These are phyloP conservation scores for Paguma larvata DNA, from an alignment of 2,797 vertebrate genomes.

Conservation along the genomic window DNA sequence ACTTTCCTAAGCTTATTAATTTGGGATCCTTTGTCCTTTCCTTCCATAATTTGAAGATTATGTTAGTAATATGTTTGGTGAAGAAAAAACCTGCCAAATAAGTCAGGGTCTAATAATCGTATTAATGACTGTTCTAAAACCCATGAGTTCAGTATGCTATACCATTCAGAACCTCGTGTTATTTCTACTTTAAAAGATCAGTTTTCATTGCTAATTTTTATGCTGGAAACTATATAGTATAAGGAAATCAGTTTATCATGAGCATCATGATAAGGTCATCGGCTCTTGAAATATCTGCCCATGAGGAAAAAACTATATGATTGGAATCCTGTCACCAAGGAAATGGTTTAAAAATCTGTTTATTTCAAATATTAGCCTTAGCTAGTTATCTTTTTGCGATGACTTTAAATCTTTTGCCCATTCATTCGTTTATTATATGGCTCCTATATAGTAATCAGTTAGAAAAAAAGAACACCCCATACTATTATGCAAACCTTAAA, in stretches of 20 bases:
- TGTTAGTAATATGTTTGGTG: constrained; percentile 56
- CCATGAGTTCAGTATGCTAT: constrained; percentile 42
- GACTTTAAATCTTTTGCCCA: constrained; percentile 64
- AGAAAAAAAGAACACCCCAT: constrained; percentile 30
- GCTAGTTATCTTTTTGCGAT: constrained; percentile 68
- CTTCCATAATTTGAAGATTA: constrained; percentile 62
- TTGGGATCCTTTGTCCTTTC: constrained; percentile 52
- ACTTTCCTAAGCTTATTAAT: constrained; percentile 77
- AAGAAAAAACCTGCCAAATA: constrained; percentile 54
- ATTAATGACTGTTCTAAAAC: constrained; percentile 78
- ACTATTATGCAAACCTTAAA: constrained; percentile 64
- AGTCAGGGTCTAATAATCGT: constrained; percentile 57
- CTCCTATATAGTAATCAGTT: constrained; percentile 55
- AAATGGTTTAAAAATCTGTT: constrained; percentile 84
- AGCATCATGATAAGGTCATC: constrained; percentile 79
- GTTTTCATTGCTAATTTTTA: constrained; percentile 70
- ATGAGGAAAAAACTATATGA: constrained; percentile 78
- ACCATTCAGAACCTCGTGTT: constrained; percentile 28
- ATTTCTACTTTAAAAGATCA: constrained; percentile 75
- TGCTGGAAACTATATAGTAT: constrained; percentile 57
- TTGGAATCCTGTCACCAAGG: constrained; percentile 86
- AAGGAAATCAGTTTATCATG: constrained; percentile 77
- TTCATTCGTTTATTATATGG: constrained; percentile 62
- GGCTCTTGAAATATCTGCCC: constrained; percentile 84
- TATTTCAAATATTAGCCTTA: constrained; percentile 75